These are phyloP conservation scores for Datnioides undecimradiatus DNA, from an alignment of 2,113 vertebrate genomes.

Conservation along the genomic window DNA sequence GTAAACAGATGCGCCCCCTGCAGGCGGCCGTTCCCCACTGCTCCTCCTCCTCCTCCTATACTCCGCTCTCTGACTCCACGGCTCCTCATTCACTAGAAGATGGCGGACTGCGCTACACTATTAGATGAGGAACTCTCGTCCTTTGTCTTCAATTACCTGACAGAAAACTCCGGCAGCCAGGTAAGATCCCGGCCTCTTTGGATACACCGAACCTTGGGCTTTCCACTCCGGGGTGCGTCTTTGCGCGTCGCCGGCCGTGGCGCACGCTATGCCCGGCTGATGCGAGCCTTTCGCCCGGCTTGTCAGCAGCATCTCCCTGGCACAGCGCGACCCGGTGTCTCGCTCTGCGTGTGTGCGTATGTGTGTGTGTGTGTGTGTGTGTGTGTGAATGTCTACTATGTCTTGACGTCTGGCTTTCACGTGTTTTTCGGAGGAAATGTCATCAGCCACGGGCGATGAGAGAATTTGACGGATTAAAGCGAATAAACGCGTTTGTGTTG, in stretches of 20 bases:
- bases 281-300: constrained; percentile 56
- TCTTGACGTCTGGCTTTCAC: constrained; percentile 81
- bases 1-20: constrained; percentile 73
- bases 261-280: constrained; percentile 50
- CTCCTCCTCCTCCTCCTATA: constrained; percentile 77
- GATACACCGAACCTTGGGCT: constrained; percentile 33
- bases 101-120: constrained; percentile 97
- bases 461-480: constrained; percentile 4
- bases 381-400: constrained; percentile 7
- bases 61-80: constrained; percentile 73
- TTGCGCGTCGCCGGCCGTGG: constrained; percentile 56
- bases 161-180: constrained; percentile 91
- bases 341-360: constrained; percentile 14
- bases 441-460: constrained; percentile 15
- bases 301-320: constrained; percentile 68
- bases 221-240: neutral
- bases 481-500: neutral
- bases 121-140: constrained; percentile 97
- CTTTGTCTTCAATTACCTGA: constrained; percentile 97
- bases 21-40: constrained; percentile 68
- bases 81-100: constrained; percentile 93
- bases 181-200: constrained; percentile 80
- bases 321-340: constrained; percentile 58
- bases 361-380: neutral
- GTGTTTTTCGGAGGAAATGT: constrained; percentile 77